Percentiles rank a stretch among this genome's conserved stretches.
phyloP scores from a whole-genome alignment of 2,113 vertebrate genomes.

The Atherinomorus stipes region DNA sequence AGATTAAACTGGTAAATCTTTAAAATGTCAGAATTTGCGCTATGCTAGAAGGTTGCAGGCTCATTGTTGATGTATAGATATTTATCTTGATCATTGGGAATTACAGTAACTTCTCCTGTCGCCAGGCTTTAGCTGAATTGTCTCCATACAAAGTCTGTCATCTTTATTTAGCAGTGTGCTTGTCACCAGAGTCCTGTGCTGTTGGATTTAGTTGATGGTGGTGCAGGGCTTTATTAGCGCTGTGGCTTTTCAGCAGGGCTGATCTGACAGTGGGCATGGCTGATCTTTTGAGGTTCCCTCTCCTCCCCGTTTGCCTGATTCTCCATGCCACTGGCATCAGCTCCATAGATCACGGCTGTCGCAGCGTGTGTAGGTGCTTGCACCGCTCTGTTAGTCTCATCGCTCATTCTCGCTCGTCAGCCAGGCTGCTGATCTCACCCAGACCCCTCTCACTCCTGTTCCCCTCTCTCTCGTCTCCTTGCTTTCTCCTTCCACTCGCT shows the following conservation, averaged over 20 bases:
- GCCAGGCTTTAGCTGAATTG: constrained; percentile 21
- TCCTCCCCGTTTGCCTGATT: constrained; percentile 67
- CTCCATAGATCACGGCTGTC: constrained; percentile 87
- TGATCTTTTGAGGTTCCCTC: constrained; percentile 66
- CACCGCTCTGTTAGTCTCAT: constrained; percentile 86
- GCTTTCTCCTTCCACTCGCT: constrained; percentile 62
- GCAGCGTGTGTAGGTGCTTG: constrained; percentile 84
- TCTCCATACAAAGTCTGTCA: constrained; percentile 62
- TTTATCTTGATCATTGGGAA: constrained; percentile 34
- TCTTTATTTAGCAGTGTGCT: constrained; percentile 59
- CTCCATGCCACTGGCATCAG: constrained; percentile 79
- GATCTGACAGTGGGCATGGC: constrained; percentile 62
- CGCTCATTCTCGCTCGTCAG: constrained; percentile 85
- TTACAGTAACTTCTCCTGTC: constrained; percentile 32
- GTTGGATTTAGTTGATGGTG: constrained; percentile 53
- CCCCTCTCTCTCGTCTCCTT: constrained; percentile 34
- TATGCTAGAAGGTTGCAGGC: not conserved
- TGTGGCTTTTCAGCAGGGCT: constrained; percentile 51
- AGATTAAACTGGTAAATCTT: not conserved
- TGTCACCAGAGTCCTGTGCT: constrained; percentile 42
- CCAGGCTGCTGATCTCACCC: constrained; percentile 78
- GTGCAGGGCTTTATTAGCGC: constrained; percentile 41
- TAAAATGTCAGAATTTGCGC: not conserved
- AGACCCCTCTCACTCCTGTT: constrained; percentile 66
- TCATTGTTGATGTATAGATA: constrained; percentile 23